A percentile compares a stretch with the other conserved stretches of the same genome.
phyloP scores from a whole-genome alignment of 2,797 vertebrate species.

The Gymnothorax reevesii region DNA sequence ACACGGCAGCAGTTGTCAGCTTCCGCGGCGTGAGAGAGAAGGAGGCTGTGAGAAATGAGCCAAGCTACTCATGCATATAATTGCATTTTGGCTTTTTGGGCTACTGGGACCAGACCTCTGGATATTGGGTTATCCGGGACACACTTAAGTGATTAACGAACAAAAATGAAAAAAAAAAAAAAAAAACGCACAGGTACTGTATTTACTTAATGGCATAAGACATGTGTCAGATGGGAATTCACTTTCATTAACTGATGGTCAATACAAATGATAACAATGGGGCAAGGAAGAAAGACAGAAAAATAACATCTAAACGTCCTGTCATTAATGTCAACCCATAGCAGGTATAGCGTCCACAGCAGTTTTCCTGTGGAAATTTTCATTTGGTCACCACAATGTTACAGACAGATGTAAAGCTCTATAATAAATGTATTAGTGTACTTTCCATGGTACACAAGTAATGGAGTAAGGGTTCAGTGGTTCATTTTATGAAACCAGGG shows the following conservation, averaged over 20 bases:
- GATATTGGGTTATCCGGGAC: slow-evolving; percentile 82
- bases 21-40: slow-evolving; percentile 59
- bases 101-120: slow-evolving; percentile 84
- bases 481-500: slow-evolving; percentile 45
- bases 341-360: background rate
- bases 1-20: slow-evolving; percentile 72
- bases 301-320: background rate
- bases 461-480: slow-evolving; percentile 30
- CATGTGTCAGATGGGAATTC: slow-evolving; percentile 64
- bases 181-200: slow-evolving; percentile 71
- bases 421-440: slow-evolving; percentile 28
- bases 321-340: background rate
- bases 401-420: slow-evolving; percentile 31
- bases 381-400: background rate
- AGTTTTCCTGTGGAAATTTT: background rate
- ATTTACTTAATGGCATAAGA: slow-evolving; percentile 78
- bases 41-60: slow-evolving; percentile 81
- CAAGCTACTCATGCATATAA: slow-evolving; percentile 92
- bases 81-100: slow-evolving; percentile 88
- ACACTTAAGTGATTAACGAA: slow-evolving; percentile 87
- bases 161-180: slow-evolving; percentile 34
- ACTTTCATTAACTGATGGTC: slow-evolving; percentile 41
- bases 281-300: slow-evolving; percentile 40
- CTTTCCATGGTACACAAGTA: background rate
- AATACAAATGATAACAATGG: slow-evolving; percentile 49